Evolutionary conservation across 2,113 vertebrate genomes (phyloP), one percentile per base, ranked within the genome.

Genomic region (Picathartes gymnocephalus): DNA sequence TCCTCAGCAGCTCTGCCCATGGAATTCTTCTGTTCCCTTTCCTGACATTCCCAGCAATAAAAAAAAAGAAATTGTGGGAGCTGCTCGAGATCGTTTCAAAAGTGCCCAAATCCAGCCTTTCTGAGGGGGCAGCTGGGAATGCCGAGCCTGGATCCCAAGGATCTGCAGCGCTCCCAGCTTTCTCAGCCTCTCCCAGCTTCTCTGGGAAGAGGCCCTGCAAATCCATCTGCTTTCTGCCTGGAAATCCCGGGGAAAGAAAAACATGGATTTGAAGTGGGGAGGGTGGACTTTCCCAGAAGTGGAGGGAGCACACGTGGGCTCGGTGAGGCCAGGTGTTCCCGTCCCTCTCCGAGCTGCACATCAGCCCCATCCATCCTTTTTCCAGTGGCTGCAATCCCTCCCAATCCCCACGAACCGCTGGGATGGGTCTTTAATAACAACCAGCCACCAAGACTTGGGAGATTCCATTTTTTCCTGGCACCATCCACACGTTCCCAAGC

Each of bases 401-500:
- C 93, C 96, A 86, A 82, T 95, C 91, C 51, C 95, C 77, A 22
- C 22, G 96, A 96, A 77, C 85, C 94, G 92, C 96, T 88, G 62
- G 95, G 96, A 87, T 80, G 88, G 95, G 93, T 95, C 94, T 95
- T 88, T 88, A 86, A 91, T 93, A 93, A 94, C 69, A 96, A 92
- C 82, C 94, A 96, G 95, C 95, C 96, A 76, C 92, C 70, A 84
- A 93, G 97, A 96, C 86, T 95, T 94, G 76, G 25, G 96, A 97
- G 97, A 90, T 96, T 97, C 93, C 96, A 92, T 98, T 96, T 93
- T 94, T 97, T 97, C 97, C 97, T 87, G 94, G 96, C 96, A 82
- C 91, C 57, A 93, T 96, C 93, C 90, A 86, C 96, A 58, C 97
- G 92, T 98, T 96, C 92, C 97, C 96, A 95, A 81, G 74, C 96